Evolutionary conservation across 2,888 invertebrate genomes (phyloP).

Genomic region (Drosophila parthenogenetica): DNA sequence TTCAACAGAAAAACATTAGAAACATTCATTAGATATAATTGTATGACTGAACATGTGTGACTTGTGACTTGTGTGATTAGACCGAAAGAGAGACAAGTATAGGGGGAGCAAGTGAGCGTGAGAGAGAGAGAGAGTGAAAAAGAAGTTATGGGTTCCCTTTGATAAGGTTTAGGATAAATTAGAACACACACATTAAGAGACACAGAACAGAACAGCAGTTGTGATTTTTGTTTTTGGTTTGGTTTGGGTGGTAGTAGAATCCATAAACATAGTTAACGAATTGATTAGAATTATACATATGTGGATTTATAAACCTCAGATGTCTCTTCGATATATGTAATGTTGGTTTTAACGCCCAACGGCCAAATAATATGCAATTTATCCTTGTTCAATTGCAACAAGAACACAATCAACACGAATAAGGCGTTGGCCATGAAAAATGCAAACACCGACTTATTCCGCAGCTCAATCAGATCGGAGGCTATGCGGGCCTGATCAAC

Average conservation of each 20-base stretch:
- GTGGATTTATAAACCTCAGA: conserved; percentile 89
- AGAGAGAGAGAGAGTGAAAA: conserved; percentile 16
- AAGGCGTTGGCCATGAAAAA: conserved; percentile 99
- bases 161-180: conserved; percentile 29
- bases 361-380: conserved; percentile 99
- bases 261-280: conserved; percentile 31
- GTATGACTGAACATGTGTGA: conserved; percentile 49
- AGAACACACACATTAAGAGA: conserved; percentile 51
- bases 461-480: conserved; percentile 95
- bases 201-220: conserved; percentile 65
- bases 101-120: conserved; percentile 26
- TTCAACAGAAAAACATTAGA: conserved; percentile 42
- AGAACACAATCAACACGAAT: conserved; percentile 99
- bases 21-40: conserved; percentile 50
- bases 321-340: conserved; percentile 96
- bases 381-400: conserved; percentile 99
- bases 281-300: conserved; percentile 27
- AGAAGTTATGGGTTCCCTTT: conserved; percentile 55
- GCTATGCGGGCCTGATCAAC: conserved; percentile 91
- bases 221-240: conserved; percentile 16
- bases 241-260: conserved; percentile 39
- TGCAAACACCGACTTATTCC: conserved; percentile 98
- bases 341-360: conserved; percentile 96
- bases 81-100: conserved; percentile 23
- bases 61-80: conserved; percentile 41